A percentile compares a stretch with the other conserved stretches of the same genome.
phyloP scores from a whole-genome alignment of 2,113 vertebrate genomes.

The Chamaea fasciata region DNA sequence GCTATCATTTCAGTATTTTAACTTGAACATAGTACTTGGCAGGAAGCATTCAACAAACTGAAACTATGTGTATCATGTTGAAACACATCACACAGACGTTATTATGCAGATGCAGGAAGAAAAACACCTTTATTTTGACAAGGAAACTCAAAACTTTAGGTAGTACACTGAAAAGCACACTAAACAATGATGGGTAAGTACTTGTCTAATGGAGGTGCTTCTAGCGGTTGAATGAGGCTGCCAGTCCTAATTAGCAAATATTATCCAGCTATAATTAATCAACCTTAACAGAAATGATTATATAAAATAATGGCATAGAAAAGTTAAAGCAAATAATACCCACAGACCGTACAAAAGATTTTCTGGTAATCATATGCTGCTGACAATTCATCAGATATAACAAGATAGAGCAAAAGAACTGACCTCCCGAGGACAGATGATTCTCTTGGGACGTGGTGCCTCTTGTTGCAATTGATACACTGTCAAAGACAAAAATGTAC shows the following conservation, averaged over 20 bases:
- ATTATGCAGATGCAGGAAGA: neutral
- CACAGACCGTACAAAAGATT: neutral
- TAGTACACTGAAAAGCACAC: neutral
- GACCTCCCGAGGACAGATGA: constrained; percentile 92
- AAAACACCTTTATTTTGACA: neutral
- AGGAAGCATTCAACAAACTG: neutral
- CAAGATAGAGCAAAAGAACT: constrained; percentile 64
- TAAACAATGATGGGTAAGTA: neutral
- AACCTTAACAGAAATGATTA: neutral
- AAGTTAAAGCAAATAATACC: neutral
- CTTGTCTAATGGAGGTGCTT: neutral
- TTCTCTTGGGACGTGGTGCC: constrained; percentile 93
- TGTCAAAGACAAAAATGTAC: constrained; percentile 71
- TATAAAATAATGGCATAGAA: neutral
- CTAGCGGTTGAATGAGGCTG: neutral
- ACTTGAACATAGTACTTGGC: neutral
- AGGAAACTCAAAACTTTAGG: neutral
- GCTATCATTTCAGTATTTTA: neutral
- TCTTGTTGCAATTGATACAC: constrained; percentile 98
- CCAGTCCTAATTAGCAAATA: neutral
- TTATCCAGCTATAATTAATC: neutral
- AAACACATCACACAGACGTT: neutral
- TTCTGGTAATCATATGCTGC: neutral
- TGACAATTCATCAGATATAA: constrained; percentile 62
- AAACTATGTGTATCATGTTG: neutral